phyloP scores from a whole-genome alignment of 2,888 invertebrate species.

The Elmis aenea region DNA sequence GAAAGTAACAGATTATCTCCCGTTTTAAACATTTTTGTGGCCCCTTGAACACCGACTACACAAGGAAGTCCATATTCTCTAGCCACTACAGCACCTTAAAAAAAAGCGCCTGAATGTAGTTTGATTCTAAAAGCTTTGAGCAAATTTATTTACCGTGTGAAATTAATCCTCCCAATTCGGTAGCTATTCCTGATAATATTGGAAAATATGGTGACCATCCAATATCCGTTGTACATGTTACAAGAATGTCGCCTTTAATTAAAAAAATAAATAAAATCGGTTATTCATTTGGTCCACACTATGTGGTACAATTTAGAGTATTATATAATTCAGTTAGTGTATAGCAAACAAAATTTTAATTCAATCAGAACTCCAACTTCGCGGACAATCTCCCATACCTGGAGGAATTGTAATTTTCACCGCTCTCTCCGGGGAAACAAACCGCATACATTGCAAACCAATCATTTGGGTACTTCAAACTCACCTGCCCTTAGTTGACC shows the following conservation, averaged over 20 bases:
- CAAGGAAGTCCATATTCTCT: constrained; percentile 80
- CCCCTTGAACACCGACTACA: constrained; percentile 67
- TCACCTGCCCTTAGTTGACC: constrained; percentile 39
- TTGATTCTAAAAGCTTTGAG: neutral
- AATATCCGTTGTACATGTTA: constrained; percentile 74
- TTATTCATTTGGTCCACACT: no score
- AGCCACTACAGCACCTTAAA: constrained; percentile 72
- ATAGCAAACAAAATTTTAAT: constrained; percentile 5
- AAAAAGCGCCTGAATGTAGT: no score
- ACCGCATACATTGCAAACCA: no score
- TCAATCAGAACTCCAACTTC: no score
- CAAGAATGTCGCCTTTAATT: constrained; percentile 64
- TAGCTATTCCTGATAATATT: constrained; percentile 69
- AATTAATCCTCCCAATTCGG: constrained; percentile 76
- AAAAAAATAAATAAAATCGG: neutral
- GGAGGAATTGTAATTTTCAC: no score
- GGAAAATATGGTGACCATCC: constrained; percentile 86
- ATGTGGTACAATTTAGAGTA: no score
- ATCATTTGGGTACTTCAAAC: no score
- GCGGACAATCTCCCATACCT: no score
- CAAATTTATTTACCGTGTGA: constrained; percentile 61
- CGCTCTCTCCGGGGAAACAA: no score
- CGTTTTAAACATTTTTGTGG: constrained; percentile 63
- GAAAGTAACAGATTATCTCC: constrained; percentile 57
- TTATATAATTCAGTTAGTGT: constrained; percentile 3